Evolutionary conservation across 2,888 invertebrate genomes (phyloP).

Genomic region (Drosophila macrothrix): DNA sequence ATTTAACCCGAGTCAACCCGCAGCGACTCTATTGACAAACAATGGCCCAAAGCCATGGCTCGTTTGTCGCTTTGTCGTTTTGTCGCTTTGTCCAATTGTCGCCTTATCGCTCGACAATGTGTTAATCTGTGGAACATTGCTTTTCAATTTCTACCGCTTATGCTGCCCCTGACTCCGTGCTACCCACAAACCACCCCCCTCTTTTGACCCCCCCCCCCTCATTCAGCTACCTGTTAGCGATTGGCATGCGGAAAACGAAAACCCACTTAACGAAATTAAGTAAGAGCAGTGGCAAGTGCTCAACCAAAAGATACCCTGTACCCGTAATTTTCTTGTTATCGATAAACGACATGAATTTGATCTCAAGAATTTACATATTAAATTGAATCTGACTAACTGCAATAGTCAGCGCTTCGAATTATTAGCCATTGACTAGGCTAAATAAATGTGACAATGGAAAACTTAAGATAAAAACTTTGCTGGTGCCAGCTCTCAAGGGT

Average conservation of each 20-base stretch:
- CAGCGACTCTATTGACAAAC: constrained; percentile 33
- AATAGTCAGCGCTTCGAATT: background rate
- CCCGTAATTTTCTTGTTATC: background rate
- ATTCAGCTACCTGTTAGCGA: constrained; percentile 11
- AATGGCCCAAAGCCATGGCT: constrained; percentile 36
- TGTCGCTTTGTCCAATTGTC: constrained; percentile 3
- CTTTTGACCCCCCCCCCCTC: too few species aligned
- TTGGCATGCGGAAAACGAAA: constrained; percentile 69
- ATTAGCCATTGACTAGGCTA: background rate
- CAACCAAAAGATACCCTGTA: constrained; percentile 3
- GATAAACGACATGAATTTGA: background rate
- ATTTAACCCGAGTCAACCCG: constrained; percentile 62
- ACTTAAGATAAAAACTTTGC: background rate
- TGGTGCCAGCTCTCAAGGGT: background rate
- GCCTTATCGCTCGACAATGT: constrained; percentile 40
- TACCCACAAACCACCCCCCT: background rate
- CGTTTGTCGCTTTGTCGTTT: constrained; percentile 3
- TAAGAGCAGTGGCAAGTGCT: background rate
- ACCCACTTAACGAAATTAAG: constrained; percentile 14
- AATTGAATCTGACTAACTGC: too few species aligned
- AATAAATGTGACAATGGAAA: background rate
- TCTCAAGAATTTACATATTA: background rate
- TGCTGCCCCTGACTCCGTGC: background rate
- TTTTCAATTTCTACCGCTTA: constrained; percentile 57
- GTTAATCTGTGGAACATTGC: constrained; percentile 63